These are phyloP conservation scores for Chrysomallon squamiferum DNA, from an alignment of 1,140 invertebrate genomes.

Conservation along the genomic window DNA sequence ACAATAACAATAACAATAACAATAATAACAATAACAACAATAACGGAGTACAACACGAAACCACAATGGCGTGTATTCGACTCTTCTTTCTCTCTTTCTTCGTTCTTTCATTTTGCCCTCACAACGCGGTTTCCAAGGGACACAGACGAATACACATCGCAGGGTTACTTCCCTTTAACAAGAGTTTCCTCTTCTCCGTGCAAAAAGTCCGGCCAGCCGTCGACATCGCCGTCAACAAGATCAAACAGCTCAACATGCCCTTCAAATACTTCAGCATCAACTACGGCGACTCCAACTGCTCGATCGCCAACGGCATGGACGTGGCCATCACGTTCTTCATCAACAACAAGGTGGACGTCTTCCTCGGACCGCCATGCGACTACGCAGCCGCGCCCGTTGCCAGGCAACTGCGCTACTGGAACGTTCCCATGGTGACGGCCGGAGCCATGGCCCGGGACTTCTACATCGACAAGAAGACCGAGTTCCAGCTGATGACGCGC, in stretches of 20 bases:
- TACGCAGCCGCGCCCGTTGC: conserved; percentile 91
- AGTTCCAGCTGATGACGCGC: conserved; percentile 81
- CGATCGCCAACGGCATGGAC: conserved; percentile 37
- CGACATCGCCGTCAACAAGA: not conserved
- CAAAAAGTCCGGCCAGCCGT: not conserved
- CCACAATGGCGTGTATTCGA: too few relatives aligned
- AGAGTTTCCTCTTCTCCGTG: not conserved
- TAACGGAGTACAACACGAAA: too few relatives aligned
- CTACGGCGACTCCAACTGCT: conserved; percentile 45
- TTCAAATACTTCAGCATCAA: conserved; percentile 28
- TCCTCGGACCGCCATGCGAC: conserved; percentile 90
- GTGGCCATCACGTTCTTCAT: conserved; percentile 51
- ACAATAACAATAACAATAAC: too few relatives aligned
- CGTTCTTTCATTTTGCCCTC: too few relatives aligned
- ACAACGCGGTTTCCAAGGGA: too few relatives aligned
- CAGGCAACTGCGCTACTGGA: conserved; percentile 79
- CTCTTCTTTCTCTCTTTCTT: too few relatives aligned
- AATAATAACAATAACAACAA: too few relatives aligned
- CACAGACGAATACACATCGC: not conserved
- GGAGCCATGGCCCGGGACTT: conserved; percentile 85
- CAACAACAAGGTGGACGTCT: conserved; percentile 71
- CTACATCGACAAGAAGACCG: conserved; percentile 51
- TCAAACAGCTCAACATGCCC: conserved; percentile 9
- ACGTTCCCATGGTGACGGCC: conserved; percentile 78
- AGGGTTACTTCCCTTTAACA: not conserved